Conservation (phyloP, 2,797 vertebrate genomes). For the Calcarius lapponicus region DNA sequence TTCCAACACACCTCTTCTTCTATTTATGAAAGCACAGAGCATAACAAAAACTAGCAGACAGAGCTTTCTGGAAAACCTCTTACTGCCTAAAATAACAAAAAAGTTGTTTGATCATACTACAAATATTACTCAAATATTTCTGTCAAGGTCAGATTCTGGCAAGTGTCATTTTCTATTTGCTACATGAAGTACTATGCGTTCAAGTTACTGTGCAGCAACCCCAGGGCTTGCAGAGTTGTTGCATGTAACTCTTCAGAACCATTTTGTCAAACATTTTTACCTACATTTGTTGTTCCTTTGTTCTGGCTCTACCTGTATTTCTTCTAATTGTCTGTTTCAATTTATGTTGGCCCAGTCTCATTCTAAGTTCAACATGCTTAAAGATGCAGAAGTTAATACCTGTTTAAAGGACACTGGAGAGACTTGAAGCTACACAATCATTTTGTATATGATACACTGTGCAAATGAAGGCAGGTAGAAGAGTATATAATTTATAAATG, state of each 20-base stretch:
- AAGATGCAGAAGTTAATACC: neutral
- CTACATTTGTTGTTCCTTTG: neutral
- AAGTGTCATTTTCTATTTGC: constrained; percentile 37
- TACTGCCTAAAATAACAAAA: neutral
- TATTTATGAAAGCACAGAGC: neutral
- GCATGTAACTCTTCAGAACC: neutral
- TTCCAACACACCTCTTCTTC: neutral
- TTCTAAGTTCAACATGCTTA: neutral
- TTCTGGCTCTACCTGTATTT: neutral
- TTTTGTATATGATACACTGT: neutral
- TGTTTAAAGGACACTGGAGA: neutral
- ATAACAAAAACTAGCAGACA: neutral
- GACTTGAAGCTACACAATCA: neutral
- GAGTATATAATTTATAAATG: neutral
- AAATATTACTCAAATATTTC: constrained; percentile 21
- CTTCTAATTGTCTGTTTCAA: neutral
- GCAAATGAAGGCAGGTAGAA: neutral
- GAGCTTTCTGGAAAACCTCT: neutral
- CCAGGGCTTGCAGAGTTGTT: neutral
- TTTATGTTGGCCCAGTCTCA: neutral
- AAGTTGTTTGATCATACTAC: neutral
- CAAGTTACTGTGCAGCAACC: neutral
- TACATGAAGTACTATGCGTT: neutral
- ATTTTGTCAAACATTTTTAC: constrained; percentile 10
- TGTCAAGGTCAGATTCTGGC: constrained; percentile 18